These are phyloP conservation scores for Cryptocephalus moraei DNA, from an alignment of 2,888 invertebrate species.

Conservation along the genomic window DNA sequence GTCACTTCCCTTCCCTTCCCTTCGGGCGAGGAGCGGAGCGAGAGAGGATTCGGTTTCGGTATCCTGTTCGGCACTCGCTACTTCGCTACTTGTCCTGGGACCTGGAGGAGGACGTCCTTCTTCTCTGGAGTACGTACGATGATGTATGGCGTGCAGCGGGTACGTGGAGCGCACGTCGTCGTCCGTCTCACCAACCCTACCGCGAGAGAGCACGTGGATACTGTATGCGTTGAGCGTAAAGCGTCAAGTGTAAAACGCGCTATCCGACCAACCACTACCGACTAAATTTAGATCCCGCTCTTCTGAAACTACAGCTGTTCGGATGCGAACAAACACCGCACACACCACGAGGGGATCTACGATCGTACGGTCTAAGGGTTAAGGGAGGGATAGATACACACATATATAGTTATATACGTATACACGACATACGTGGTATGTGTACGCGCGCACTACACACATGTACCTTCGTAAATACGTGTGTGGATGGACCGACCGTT, in stretches of 20 bases:
- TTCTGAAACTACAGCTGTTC: slow-evolving; percentile 23
- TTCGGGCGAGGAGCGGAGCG: too few species aligned
- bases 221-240: slow-evolving; percentile 7
- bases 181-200: background rate
- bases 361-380: slow-evolving; percentile 18
- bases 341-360: slow-evolving; percentile 10
- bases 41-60: too few species aligned
- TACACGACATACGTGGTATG: background rate
- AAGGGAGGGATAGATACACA: slow-evolving; percentile 15
- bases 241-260: slow-evolving; percentile 6
- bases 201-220: slow-evolving; percentile 4
- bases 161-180: background rate
- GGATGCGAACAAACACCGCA: slow-evolving; percentile 6
- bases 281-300: slow-evolving; percentile 28
- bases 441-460: background rate
- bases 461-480: background rate
- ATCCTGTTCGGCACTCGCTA: too few species aligned
- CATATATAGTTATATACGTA: background rate
- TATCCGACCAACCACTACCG: slow-evolving; percentile 18
- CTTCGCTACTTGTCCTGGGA: too few species aligned
- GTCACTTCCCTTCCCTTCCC: slow-evolving; percentile 5
- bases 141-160: too few species aligned
- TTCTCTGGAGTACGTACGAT: too few species aligned
- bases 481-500: background rate
- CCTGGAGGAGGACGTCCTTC: too few species aligned